Conservation (phyloP, 1,140 invertebrate genomes). For the Orchesella cincta region DNA sequence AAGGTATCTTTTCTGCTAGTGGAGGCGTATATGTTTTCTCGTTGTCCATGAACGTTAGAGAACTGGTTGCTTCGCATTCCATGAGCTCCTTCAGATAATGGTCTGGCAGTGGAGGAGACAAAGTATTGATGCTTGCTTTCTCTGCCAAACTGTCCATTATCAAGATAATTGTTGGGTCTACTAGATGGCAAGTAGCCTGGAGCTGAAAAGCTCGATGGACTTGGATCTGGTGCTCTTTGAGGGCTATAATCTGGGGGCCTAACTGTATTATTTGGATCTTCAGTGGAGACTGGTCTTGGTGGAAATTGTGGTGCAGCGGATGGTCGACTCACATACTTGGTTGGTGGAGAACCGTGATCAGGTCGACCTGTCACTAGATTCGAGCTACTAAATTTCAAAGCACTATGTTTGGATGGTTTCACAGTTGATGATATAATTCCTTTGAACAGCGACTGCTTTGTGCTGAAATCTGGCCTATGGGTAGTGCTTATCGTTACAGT, state of each 20-base stretch:
- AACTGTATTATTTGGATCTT: conserved; percentile 4
- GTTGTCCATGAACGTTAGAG: conserved; percentile 36
- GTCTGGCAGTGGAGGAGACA: neutral
- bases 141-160: neutral
- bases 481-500: neutral
- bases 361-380: neutral
- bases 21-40: conserved; percentile 38
- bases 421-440: conserved; percentile 2
- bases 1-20: conserved; percentile 18
- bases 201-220: neutral
- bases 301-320: neutral
- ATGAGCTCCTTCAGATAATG: neutral
- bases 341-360: neutral
- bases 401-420: neutral
- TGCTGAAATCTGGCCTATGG: neutral
- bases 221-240: conserved; percentile 16
- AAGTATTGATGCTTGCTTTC: neutral
- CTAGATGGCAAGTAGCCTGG: neutral
- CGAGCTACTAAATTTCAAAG: neutral
- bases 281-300: neutral
- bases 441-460: conserved; percentile 6
- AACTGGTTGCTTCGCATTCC: conserved; percentile 38
- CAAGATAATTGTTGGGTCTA: neutral
- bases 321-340: neutral
- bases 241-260: conserved; percentile 9